These are phyloP conservation scores for Nymphicus hollandicus DNA, from an alignment of 2,113 vertebrate species.

Conservation along the genomic window DNA sequence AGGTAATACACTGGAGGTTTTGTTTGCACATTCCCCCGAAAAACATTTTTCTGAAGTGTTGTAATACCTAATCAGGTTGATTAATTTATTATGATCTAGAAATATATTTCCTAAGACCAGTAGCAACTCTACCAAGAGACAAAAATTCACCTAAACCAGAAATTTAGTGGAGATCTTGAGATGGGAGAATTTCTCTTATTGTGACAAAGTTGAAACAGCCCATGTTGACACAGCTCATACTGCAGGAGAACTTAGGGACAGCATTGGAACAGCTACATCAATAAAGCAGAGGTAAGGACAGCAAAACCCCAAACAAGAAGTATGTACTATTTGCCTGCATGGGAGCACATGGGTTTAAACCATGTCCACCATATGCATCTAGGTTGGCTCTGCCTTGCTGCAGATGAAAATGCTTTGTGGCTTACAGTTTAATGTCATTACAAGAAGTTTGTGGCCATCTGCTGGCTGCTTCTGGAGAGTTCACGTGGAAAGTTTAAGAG, in stretches of 20 bases:
- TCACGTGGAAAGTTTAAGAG: accelerated
- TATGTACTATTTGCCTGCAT: accelerated
- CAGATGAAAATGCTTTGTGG: not conserved
- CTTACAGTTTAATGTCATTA: not conserved
- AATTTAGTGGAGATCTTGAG: not conserved
- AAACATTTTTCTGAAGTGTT: not conserved
- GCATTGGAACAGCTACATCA: not conserved
- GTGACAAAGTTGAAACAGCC: not conserved
- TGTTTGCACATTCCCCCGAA: not conserved
- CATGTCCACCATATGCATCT: accelerated
- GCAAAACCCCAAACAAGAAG: not conserved
- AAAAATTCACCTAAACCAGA: not conserved
- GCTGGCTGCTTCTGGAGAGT: not conserved
- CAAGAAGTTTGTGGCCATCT: not conserved
- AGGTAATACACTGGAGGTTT: not conserved
- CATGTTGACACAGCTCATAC: not conserved
- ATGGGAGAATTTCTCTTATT: not conserved
- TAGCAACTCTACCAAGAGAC: not conserved
- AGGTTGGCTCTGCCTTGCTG: not conserved
- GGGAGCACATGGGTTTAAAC: accelerated
- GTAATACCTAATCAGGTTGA: not conserved
- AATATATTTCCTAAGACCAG: not conserved
- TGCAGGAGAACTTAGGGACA: not conserved
- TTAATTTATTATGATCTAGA: not conserved
- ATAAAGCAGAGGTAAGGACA: not conserved